Conservation (phyloP, 2,888 invertebrate genomes). For the Lutraria lutraria region DNA sequence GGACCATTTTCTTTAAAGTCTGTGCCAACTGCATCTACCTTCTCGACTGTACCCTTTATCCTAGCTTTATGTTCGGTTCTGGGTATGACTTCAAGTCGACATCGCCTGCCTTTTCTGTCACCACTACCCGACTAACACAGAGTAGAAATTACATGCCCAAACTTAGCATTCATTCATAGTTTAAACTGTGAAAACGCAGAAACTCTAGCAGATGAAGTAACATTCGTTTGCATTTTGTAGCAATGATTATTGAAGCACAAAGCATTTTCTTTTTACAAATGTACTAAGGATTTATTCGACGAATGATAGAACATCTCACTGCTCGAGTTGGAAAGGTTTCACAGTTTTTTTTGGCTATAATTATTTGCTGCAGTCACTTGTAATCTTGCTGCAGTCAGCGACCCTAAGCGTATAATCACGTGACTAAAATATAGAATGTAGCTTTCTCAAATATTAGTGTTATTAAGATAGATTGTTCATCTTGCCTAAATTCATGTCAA, state of each 20-base stretch:
- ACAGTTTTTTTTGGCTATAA: not conserved
- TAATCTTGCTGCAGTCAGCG: slow-evolving; percentile 71
- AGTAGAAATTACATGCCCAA: slow-evolving; percentile 15
- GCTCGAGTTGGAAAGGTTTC: not conserved
- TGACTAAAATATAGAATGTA: not conserved
- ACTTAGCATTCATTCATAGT: not conserved
- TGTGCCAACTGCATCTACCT: slow-evolving; percentile 24
- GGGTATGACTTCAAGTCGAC: slow-evolving; percentile 67
- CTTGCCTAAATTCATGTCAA: not conserved
- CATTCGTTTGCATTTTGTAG: no score
- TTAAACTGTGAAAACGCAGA: not conserved
- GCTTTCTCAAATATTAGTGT: not conserved
- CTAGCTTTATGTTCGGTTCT: slow-evolving; percentile 64
- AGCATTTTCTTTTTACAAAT: no score
- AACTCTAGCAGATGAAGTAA: not conserved
- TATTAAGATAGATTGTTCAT: not conserved
- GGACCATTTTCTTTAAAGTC: slow-evolving; percentile 36
- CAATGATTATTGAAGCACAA: no score
- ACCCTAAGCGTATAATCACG: slow-evolving; percentile 15
- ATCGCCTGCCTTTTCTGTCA: slow-evolving; percentile 58
- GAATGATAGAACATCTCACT: no score
- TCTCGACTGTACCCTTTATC: slow-evolving; percentile 37
- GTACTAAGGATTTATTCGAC: no score
- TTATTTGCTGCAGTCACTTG: slow-evolving; percentile 80
- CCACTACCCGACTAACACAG: slow-evolving; percentile 49